Base-by-base conservation (phyloP, 2,797 vertebrate species). In the Sebastes vulpes region DNA sequence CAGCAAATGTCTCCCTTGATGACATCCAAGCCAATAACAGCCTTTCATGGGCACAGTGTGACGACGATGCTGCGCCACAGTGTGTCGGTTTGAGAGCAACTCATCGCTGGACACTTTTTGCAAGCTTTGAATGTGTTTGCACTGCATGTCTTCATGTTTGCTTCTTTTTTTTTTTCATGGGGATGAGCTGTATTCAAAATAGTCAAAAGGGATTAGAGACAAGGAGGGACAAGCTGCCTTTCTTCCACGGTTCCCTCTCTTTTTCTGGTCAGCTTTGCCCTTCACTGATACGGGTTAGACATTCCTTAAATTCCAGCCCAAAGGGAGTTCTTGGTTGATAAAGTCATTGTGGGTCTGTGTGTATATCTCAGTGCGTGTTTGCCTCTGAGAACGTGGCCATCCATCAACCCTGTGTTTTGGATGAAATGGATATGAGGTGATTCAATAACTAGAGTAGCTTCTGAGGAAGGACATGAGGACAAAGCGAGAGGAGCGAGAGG, bases 241-340 rank as follows among this genome's bases (percentile, higher is more conserved):
- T 54, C 66, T 59, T 66, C 21, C 9, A 6, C 18, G 2, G 12
- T 46, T 67, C 5, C 11, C 48, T 59, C n/a, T 65, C 25, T 48
- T 77, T 69, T 21, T 54, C 61, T 54, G 16, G 11, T 65, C 53
- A 46, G 61, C 54, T 73, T 66, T 77, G 65, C 14, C 61, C 68
- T 91, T 84, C 48, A 31, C 50, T 82, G 58, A 82, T 71, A 84
- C 2, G 16, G 25, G 14, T 59, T 20, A 28, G 23, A 64, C 59
- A 93, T 93, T 92, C 89, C 85, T 83, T 53, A 57, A 83, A 92
- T 88, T 87, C 82, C 68, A 52, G 4, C 32, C n/a, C 29, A 75
- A 90, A 83, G 20, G 60, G 56, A 81, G 53, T 48, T 59, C 71
- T 82, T 14, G 72, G 72, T 79, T 91, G 84, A 92, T 83, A 82